These are phyloP conservation scores for Myrmophylax atrothorax DNA, from an alignment of 2,113 vertebrate species.

Conservation along the genomic window DNA sequence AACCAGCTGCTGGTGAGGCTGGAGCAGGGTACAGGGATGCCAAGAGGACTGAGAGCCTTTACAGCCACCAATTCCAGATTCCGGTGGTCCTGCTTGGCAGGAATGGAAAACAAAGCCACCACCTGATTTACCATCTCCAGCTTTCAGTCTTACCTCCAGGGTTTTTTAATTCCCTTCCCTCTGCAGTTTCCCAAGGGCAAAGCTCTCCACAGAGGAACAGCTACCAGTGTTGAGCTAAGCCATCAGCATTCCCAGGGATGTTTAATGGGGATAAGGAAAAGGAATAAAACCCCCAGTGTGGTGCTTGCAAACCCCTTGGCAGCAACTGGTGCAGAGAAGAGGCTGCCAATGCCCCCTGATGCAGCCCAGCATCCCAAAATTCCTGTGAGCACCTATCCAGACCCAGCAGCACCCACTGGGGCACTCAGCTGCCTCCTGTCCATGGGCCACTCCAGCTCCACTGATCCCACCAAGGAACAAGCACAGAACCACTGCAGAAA, in stretches of 20 bases:
- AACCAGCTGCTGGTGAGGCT: neutral
- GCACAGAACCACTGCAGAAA: accelerated
- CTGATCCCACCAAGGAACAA: neutral
- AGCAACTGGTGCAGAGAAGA: neutral
- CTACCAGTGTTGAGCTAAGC: neutral
- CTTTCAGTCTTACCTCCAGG: neutral
- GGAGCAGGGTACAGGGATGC: neutral
- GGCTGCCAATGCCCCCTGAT: neutral
- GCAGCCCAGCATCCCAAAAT: neutral
- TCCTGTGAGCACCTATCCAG: neutral
- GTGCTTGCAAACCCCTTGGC: neutral
- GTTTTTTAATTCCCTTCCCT: neutral
- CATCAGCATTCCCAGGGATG: neutral
- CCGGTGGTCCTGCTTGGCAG: neutral
- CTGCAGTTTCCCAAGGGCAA: neutral
- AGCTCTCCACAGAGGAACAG: neutral
- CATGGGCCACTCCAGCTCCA: neutral
- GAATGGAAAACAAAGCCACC: neutral
- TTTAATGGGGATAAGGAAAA: neutral
- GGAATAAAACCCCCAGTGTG: neutral
- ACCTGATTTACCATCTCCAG: neutral
- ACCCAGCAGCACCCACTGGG: neutral
- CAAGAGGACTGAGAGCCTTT: neutral
- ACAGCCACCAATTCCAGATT: neutral
- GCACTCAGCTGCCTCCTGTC: neutral